Conservation (phyloP, 1,140 invertebrate genomes). For the Trichogramma pretiosum region DNA sequence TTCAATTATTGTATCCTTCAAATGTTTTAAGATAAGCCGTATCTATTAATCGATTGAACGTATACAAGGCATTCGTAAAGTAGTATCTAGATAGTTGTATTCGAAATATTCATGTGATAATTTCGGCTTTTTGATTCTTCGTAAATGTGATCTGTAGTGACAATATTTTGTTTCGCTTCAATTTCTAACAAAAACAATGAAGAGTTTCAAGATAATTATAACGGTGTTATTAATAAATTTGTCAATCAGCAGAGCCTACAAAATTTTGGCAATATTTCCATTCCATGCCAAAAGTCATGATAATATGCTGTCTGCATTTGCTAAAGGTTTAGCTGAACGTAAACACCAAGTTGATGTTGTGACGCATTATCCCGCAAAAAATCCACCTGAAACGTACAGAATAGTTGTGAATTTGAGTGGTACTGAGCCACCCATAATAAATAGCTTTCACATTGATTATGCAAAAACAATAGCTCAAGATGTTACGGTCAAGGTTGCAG, state of each 20-base stretch:
- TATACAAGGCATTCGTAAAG: too few relatives aligned
- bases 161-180: too few relatives aligned
- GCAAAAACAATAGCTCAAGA: background rate
- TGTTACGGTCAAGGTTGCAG: constrained; percentile 9
- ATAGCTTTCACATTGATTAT: constrained; percentile 1
- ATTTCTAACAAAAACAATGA: too few relatives aligned
- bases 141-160: too few relatives aligned
- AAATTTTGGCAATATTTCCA: constrained; percentile 28
- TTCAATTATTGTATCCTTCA: too few relatives aligned
- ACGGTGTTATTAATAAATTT: too few relatives aligned
- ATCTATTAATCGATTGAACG: too few relatives aligned
- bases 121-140: too few relatives aligned
- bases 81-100: too few relatives aligned
- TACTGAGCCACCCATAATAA: background rate
- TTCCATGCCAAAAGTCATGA: constrained; percentile 33
- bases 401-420: constrained; percentile 7
- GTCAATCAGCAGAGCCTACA: constrained; percentile 5
- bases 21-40: too few relatives aligned
- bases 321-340: constrained; percentile 29
- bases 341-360: constrained; percentile 36
- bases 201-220: too few relatives aligned
- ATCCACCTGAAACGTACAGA: constrained; percentile 2
- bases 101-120: too few relatives aligned
- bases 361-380: constrained; percentile 15
- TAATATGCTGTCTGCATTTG: constrained; percentile 29